Percentiles rank a stretch among this genome's conserved stretches.
Conservation (phyloP, 2,113 vertebrate genomes). For the Sula dactylatra region DNA sequence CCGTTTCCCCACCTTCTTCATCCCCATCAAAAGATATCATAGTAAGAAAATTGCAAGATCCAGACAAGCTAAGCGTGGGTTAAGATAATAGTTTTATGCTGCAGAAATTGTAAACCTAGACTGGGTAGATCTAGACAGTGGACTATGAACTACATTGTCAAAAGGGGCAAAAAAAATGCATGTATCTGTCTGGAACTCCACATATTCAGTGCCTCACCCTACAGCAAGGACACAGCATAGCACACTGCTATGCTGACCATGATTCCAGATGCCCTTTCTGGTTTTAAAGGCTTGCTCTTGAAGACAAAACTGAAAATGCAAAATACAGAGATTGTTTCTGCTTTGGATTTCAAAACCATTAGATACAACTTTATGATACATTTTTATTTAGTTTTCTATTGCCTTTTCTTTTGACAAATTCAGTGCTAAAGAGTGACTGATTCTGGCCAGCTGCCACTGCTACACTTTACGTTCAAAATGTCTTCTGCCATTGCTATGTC, state of each 20-base stretch:
- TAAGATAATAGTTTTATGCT: background rate
- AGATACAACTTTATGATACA: background rate
- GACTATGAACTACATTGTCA: background rate
- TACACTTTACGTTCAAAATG: background rate
- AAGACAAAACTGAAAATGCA: background rate
- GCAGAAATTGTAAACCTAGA: background rate
- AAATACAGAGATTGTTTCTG: background rate
- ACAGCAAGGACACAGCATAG: background rate
- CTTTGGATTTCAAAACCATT: background rate
- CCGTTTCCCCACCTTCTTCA: background rate
- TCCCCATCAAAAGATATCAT: background rate
- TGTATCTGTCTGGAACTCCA: background rate
- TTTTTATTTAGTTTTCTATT: background rate
- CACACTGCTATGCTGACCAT: fast-evolving
- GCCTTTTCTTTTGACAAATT: background rate
- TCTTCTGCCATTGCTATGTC: background rate
- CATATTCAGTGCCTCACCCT: background rate
- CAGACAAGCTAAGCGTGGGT: background rate
- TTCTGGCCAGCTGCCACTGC: background rate
- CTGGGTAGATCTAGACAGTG: background rate
- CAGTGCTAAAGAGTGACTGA: background rate
- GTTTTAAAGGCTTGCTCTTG: background rate
- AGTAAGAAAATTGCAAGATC: background rate
- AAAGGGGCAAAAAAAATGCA: background rate
- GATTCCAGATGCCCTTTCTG: background rate